phyloP scores from a whole-genome alignment of 2,888 invertebrate genomes.

The Gastracanthus pulcherrimus region DNA sequence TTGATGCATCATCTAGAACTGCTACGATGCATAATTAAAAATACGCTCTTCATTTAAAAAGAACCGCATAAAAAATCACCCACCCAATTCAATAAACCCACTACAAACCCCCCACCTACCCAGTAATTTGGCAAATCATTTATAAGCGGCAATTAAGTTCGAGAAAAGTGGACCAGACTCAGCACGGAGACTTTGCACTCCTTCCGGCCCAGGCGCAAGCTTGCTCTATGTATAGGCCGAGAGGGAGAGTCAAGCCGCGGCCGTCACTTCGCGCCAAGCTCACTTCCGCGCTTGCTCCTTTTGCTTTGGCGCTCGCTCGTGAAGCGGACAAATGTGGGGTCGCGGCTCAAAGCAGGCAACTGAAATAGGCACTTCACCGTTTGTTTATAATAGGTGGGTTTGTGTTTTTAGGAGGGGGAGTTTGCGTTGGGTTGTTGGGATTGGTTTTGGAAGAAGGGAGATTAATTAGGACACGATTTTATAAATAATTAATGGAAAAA shows the following conservation, averaged over 20 bases:
- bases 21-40: too few species aligned
- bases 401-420: too few species aligned
- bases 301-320: conserved; percentile 28
- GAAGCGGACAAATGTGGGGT: background rate
- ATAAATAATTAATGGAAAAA: too few species aligned
- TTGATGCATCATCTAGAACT: too few species aligned
- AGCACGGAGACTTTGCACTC: background rate
- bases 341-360: background rate
- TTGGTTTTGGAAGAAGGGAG: background rate
- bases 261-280: background rate
- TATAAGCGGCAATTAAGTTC: conserved; percentile 20
- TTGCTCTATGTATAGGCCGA: conserved; percentile 34
- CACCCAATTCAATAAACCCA: too few species aligned
- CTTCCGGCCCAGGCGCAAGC: background rate
- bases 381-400: conserved; percentile 8
- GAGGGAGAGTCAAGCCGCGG: background rate
- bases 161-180: conserved; percentile 10
- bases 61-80: too few species aligned
- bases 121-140: conserved; percentile 5
- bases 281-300: conserved; percentile 10
- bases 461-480: too few species aligned
- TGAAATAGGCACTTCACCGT: conserved; percentile 12
- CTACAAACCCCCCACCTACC: too few species aligned
- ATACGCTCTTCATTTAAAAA: too few species aligned
- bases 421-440: background rate